Evolutionary conservation across 2,888 invertebrate species (phyloP).

Genomic region (Erpobdella octoculata): DNA sequence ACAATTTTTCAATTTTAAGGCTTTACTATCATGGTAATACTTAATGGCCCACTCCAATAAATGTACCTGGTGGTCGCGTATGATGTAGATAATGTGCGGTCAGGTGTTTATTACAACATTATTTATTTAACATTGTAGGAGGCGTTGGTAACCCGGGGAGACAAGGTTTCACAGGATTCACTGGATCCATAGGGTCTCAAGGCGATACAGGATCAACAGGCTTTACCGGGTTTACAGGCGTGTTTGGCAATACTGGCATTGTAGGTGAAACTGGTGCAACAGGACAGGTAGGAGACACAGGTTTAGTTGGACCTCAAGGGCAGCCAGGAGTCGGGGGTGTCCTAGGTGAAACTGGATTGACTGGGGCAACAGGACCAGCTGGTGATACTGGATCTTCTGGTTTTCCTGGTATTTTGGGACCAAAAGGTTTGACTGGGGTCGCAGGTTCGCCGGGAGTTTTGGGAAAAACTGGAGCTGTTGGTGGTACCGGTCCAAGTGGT

Average conservation of each 20-base stretch:
- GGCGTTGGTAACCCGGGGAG: not conserved
- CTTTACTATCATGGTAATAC: too few species aligned
- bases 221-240: slow-evolving; percentile 25
- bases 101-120: too few species aligned
- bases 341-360: slow-evolving; percentile 32
- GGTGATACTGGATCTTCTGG: slow-evolving; percentile 36
- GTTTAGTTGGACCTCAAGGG: slow-evolving; percentile 31
- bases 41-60: too few species aligned
- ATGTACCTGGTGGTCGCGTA: too few species aligned
- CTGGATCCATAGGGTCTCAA: slow-evolving; percentile 20
- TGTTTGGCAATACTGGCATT: slow-evolving; percentile 51
- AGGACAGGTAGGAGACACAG: slow-evolving; percentile 30
- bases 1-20: too few species aligned
- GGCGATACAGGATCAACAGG: slow-evolving; percentile 30
- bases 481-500: slow-evolving; percentile 27
- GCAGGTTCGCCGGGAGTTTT: not conserved
- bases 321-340: slow-evolving; percentile 32
- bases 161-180: slow-evolving; percentile 24
- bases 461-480: not conserved
- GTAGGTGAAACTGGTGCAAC: slow-evolving; percentile 55
- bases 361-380: slow-evolving; percentile 28
- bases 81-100: too few species aligned
- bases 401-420: slow-evolving; percentile 29
- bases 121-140: not conserved
- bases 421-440: slow-evolving; percentile 26